Evolutionary conservation across 1,140 invertebrate genomes (phyloP), one percentile per base, ranked within the genome.

Genomic region (Drosophila littoralis): DNA sequence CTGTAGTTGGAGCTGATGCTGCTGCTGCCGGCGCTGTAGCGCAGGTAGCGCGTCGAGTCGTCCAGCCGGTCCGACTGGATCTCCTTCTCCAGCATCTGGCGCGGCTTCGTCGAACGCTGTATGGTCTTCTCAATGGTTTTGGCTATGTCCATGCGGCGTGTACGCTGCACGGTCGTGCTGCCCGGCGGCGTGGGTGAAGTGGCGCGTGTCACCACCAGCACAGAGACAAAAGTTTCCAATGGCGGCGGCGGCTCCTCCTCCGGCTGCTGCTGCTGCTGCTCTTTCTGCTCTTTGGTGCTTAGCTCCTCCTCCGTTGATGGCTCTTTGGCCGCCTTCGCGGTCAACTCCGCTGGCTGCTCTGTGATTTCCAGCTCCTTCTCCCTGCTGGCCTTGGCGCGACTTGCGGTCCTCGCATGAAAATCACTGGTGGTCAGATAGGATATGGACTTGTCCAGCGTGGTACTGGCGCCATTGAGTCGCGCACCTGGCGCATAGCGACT

Each of bases 131-230:
- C 94, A 46, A 95, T 93, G 22, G 94, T 94, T 86, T 96, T 95
- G 7, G 95, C 95, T 67, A 95, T 94, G 68, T 96, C 96, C 0
- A 95, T 94, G 79, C 96, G 93, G 71, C 95, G 94, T 8, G 93
- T 94, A 77, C 95, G 93, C 2, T 95, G 93, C n/a, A 94, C 92
- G n/a, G 91, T 91, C 12, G 77, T 85, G 12, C 94, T 94, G n/a
- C 94, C 94, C 1, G 95, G 95, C 1, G 95, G 94, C 0, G 95
- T 96, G 1, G 96, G 96, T 7, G 96, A 97, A 1, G 96, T 97
- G 40, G 95, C 95, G 75, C 96, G 93, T 0, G 95, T 96, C 0
- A 96, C 93, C 15, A 97, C 94, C 6, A 93, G 93, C 6, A 97
- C 81, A 1, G 94, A 94, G 32, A 93, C 88, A 51, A 93, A 92